Conservation (phyloP, 2,888 invertebrate genomes). For the Nephrotoma flavescens region DNA sequence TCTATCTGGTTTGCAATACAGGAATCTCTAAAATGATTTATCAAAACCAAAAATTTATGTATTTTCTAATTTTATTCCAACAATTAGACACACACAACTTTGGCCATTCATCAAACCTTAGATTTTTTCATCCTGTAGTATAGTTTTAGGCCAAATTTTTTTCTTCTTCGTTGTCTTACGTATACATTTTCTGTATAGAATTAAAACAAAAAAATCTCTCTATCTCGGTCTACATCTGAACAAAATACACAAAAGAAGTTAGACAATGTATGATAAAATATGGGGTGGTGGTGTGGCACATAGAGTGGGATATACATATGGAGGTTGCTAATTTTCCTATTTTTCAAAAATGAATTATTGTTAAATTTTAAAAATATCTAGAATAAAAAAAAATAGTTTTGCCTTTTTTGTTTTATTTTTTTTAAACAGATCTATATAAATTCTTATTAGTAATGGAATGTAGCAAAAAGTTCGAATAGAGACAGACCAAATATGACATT, state of each 20-base stretch:
- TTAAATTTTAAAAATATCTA: not conserved
- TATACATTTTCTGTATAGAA: not conserved
- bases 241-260: not conserved
- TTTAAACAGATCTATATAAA: not conserved
- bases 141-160: slow-evolving; percentile 2
- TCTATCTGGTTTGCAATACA: not conserved
- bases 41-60: slow-evolving; percentile 6
- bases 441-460: not conserved
- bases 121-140: not conserved
- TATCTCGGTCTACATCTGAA: not conserved
- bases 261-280: not conserved
- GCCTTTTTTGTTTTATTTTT: not conserved
- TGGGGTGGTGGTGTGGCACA: not conserved
- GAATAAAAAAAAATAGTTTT: not conserved
- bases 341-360: not conserved
- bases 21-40: slow-evolving; percentile 2
- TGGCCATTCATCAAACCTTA: slow-evolving; percentile 11
- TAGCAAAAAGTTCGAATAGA: not conserved
- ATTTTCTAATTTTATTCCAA: slow-evolving; percentile 7
- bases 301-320: not conserved
- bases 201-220: not conserved
- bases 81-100: slow-evolving; percentile 12
- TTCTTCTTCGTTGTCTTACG: not conserved
- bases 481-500: not conserved
- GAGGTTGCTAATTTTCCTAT: not conserved